These are phyloP conservation scores for Ptychobarbus kaznakovi DNA, from an alignment of 2,797 vertebrate species.

Conservation along the genomic window DNA sequence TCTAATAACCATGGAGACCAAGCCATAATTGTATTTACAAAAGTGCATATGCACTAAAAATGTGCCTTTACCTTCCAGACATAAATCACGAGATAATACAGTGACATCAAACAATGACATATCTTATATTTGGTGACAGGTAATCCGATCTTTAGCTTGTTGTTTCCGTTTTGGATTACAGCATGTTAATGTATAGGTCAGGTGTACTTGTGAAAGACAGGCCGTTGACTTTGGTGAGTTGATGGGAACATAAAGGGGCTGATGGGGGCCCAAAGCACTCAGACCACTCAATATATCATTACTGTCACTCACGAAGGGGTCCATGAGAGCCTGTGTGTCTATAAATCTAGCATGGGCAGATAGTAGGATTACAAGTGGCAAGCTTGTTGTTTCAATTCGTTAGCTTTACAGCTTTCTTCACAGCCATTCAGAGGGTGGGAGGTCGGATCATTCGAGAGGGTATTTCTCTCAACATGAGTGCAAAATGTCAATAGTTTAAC, in stretches of 20 bases:
- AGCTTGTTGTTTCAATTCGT: conserved; percentile 30
- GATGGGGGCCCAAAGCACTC: conserved; percentile 28
- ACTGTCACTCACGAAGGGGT: conserved; percentile 7
- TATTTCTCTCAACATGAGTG: conserved; percentile 23
- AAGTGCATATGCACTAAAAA: conserved; percentile 26
- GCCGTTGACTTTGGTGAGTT: conserved; percentile 26
- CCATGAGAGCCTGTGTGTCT: not conserved
- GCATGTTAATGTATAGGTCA: conserved; percentile 34
- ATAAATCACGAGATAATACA: conserved; percentile 6
- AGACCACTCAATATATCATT: conserved; percentile 39
- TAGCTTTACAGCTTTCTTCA: conserved; percentile 28
- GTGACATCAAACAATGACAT: conserved; percentile 22
- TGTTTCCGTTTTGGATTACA: conserved; percentile 53
- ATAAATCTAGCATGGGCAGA: conserved; percentile 16
- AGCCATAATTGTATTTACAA: conserved; percentile 26
- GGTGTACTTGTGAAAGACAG: conserved; percentile 21
- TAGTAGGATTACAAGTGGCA: conserved; percentile 45
- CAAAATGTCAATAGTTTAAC: conserved; percentile 26
- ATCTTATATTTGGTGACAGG: conserved; percentile 11
- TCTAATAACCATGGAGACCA: conserved; percentile 29
- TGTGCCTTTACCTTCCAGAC: conserved; percentile 20
- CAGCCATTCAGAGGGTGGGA: conserved; percentile 3
- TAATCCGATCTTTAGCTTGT: conserved; percentile 26
- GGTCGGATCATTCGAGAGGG: not conserved
- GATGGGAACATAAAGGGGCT: conserved; percentile 38